A percentile compares a stretch with the other conserved stretches of the same genome.
Conservation (phyloP, 2,113 vertebrate genomes). For the Siniperca chuatsi region DNA sequence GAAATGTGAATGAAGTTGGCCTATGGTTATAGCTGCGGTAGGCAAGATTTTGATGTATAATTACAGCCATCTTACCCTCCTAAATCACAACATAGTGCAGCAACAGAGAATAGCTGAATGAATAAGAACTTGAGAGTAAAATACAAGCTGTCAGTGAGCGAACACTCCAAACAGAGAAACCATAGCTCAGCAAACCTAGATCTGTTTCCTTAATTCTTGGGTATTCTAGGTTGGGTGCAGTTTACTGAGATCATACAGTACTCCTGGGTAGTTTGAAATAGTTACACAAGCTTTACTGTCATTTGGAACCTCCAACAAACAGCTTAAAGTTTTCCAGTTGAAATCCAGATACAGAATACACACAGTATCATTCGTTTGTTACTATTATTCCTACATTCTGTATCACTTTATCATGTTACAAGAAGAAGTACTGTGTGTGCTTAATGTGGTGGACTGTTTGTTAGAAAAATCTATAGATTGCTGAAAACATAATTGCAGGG, state of each 20-base stretch:
- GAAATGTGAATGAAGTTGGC: conserved; percentile 1
- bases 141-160: conserved; percentile 35
- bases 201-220: neutral
- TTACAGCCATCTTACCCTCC: neutral
- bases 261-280: neutral
- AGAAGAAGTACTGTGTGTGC: neutral
- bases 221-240: neutral
- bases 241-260: conserved; percentile 16
- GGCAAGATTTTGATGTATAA: conserved; percentile 22
- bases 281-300: neutral
- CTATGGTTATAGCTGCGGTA: conserved; percentile 12
- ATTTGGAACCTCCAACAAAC: neutral
- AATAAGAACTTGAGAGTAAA: conserved; percentile 39
- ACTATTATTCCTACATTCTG: too few species aligned
- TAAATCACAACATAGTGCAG: conserved; percentile 26
- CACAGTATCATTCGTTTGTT: neutral
- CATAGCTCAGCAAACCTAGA: conserved; percentile 15
- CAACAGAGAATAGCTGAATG: conserved; percentile 40
- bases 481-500: neutral
- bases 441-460: neutral
- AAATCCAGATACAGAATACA: neutral
- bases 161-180: conserved; percentile 19
- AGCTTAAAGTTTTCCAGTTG: neutral
- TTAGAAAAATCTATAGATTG: neutral
- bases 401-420: neutral